These are phyloP conservation scores for Canis aureus DNA, from an alignment of 2,113 vertebrate genomes.

Conservation along the genomic window DNA sequence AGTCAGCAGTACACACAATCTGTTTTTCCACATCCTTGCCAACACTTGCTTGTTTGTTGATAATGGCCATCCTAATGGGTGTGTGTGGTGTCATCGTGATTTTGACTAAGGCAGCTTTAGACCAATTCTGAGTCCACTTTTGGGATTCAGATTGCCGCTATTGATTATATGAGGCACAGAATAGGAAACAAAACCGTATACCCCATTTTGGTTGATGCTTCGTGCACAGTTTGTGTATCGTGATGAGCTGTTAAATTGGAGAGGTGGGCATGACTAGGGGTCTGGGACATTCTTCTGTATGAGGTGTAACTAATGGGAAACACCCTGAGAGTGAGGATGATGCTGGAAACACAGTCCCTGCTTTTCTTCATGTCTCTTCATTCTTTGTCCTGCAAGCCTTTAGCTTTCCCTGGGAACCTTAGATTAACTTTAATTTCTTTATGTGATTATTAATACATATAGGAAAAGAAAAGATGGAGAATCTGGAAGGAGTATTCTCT, in stretches of 20 bases:
- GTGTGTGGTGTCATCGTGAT: not conserved
- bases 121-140: not conserved
- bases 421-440: not conserved
- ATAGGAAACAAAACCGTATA: not conserved
- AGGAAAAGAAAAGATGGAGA: not conserved
- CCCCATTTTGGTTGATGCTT: not conserved
- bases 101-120: not conserved
- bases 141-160: not conserved
- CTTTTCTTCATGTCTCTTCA: not conserved
- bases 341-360: not conserved
- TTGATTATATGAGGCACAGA: not conserved
- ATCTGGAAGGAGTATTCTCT: not conserved
- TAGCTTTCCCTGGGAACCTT: not conserved
- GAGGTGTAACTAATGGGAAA: not conserved
- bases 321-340: rapidly evolving
- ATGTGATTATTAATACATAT: not conserved
- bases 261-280: not conserved
- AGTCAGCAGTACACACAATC: not conserved
- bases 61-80: not conserved
- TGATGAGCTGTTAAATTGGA: not conserved
- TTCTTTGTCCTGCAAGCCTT: not conserved
- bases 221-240: not conserved
- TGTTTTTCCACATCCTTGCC: not conserved
- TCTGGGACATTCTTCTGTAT: not conserved
- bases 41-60: not conserved